Percentiles rank a stretch among this genome's conserved stretches.
Conservation (phyloP, 2,888 invertebrate species). For the Neoitamus cyanurus region DNA sequence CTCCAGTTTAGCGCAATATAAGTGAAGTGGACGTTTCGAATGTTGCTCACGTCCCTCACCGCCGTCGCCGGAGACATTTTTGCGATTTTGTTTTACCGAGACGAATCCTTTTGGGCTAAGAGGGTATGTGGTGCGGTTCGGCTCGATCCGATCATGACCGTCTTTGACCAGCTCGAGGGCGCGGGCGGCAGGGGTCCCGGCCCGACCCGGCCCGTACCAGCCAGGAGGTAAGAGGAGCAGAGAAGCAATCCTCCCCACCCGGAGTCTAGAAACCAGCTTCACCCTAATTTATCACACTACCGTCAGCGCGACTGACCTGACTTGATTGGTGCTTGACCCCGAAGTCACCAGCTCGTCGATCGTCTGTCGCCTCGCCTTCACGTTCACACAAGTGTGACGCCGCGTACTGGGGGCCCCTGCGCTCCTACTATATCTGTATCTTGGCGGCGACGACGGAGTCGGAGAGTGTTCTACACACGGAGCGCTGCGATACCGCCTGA, state of each 20-base stretch:
- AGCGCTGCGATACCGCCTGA: neutral
- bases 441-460: neutral
- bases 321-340: constrained; percentile 64
- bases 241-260: too few relatives aligned
- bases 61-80: neutral
- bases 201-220: too few relatives aligned
- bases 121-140: neutral
- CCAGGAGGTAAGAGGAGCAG: too few relatives aligned
- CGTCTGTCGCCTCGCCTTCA: constrained; percentile 39
- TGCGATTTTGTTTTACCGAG: neutral
- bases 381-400: constrained; percentile 19
- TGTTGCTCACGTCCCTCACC: neutral
- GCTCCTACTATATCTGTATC: neutral
- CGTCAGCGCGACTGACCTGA: constrained; percentile 33
- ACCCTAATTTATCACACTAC: constrained; percentile 21
- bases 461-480: neutral
- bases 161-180: neutral
- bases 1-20: constrained; percentile 4
- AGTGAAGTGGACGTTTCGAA: constrained; percentile 3
- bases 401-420: constrained; percentile 53
- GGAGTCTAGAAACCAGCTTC: neutral
- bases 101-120: neutral
- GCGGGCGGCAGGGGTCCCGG: too few relatives aligned
- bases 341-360: constrained; percentile 52
- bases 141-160: neutral